These are phyloP conservation scores for Branchellion lobata DNA, from an alignment of 2,888 invertebrate genomes.

Conservation along the genomic window DNA sequence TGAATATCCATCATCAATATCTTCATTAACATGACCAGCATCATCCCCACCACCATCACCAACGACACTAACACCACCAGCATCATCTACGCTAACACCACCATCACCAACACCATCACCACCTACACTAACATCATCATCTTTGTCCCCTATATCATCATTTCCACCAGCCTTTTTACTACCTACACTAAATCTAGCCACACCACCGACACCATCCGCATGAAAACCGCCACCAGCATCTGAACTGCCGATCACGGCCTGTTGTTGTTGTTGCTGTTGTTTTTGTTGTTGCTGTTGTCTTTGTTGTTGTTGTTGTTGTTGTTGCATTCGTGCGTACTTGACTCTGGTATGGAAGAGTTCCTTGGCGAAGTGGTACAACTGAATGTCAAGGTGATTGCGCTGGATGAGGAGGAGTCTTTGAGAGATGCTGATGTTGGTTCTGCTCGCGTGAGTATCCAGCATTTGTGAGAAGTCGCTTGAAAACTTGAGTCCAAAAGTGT, in stretches of 20 bases:
- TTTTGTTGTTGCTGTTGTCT: neutral
- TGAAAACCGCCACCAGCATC: no score
- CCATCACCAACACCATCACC: no score
- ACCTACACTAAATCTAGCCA: no score
- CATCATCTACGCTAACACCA: no score
- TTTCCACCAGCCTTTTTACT: no score
- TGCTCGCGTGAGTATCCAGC: constrained; percentile 45
- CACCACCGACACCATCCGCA: no score
- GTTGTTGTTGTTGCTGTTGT: neutral
- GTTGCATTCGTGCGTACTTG: constrained; percentile 14
- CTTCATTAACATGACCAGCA: neutral
- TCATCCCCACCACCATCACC: no score
- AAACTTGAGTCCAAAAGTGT: constrained; percentile 46
- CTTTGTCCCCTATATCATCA: no score
- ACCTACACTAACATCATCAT: no score
- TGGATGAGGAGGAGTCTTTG: neutral
- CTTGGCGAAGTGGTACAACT: constrained; percentile 46
- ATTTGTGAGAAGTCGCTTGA: constrained; percentile 43
- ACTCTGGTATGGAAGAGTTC: constrained; percentile 44
- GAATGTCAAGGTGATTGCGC: constrained; percentile 39
- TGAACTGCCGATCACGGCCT: no score
- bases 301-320: neutral
- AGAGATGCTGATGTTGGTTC: constrained; percentile 12
- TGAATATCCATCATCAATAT: constrained; percentile 3
- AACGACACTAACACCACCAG: no score